Evolutionary conservation across 2,113 vertebrate genomes (phyloP).

Genomic region (Pica pica): DNA sequence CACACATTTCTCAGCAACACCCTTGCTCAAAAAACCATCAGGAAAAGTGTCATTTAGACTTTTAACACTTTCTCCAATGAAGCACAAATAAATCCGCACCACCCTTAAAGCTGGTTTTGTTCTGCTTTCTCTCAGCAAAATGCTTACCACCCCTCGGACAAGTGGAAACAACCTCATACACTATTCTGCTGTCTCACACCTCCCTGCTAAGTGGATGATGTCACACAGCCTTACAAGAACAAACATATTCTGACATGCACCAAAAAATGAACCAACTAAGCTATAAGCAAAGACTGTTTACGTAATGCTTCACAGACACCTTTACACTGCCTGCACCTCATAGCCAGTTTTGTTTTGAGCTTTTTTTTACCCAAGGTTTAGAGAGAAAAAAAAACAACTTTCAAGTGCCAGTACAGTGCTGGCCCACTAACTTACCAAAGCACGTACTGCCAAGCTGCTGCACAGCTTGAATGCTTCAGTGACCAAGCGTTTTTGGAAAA

Average conservation of each 20-base stretch:
- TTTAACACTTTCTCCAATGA: neutral
- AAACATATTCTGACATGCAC: neutral
- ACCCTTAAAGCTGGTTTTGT: conserved; percentile 1
- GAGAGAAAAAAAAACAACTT: neutral
- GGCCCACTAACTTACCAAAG: neutral
- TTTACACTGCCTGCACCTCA: neutral
- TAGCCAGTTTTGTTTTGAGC: neutral
- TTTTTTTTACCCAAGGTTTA: neutral
- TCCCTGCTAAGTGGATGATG: conserved; percentile 5
- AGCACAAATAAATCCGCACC: neutral
- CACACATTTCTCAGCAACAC: neutral
- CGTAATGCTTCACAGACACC: neutral
- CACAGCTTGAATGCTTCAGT: neutral
- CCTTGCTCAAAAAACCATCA: neutral
- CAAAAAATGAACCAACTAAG: neutral
- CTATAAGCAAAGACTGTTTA: neutral
- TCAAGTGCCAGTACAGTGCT: neutral
- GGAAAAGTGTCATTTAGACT: conserved; percentile 19
- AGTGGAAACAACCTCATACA: neutral
- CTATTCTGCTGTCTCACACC: neutral
- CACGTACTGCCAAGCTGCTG: neutral
- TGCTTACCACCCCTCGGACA: neutral
- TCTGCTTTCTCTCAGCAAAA: neutral
- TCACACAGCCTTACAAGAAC: neutral
- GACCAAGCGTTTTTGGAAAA: neutral